These are phyloP conservation scores for Cerastis rubricosa DNA, from an alignment of 2,888 invertebrate species.

Conservation along the genomic window DNA sequence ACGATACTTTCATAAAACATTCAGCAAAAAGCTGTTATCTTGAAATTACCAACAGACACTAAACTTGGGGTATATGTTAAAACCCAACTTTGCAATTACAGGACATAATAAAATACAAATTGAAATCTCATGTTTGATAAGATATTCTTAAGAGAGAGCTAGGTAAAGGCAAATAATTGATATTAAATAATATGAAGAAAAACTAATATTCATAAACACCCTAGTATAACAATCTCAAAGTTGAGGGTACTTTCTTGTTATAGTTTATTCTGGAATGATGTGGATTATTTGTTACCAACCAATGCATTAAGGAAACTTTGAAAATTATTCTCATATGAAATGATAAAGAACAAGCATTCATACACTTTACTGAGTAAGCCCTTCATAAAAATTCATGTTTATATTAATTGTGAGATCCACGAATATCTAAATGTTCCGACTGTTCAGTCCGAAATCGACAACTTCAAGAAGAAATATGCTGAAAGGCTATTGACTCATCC, in stretches of 20 bases:
- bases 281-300: constrained; percentile 9
- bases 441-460: too few species aligned
- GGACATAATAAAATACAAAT: not conserved
- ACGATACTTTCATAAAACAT: too few species aligned
- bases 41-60: too few species aligned
- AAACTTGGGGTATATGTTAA: too few species aligned
- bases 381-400: not conserved
- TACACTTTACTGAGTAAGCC: not conserved
- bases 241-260: not conserved
- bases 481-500: too few species aligned
- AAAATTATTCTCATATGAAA: constrained; percentile 7
- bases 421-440: too few species aligned
- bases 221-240: not conserved
- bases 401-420: too few species aligned
- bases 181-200: not conserved
- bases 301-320: constrained; percentile 28
- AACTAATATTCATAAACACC: not conserved
- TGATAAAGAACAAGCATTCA: not conserved
- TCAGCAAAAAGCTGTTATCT: too few species aligned
- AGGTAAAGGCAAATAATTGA: not conserved
- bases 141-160: not conserved
- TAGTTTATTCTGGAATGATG: not conserved
- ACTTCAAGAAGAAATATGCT: too few species aligned
- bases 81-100: not conserved
- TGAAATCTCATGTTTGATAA: not conserved